phyloP scores from a whole-genome alignment of 2,113 vertebrate species.

The Tragelaphus strepsiceros region DNA sequence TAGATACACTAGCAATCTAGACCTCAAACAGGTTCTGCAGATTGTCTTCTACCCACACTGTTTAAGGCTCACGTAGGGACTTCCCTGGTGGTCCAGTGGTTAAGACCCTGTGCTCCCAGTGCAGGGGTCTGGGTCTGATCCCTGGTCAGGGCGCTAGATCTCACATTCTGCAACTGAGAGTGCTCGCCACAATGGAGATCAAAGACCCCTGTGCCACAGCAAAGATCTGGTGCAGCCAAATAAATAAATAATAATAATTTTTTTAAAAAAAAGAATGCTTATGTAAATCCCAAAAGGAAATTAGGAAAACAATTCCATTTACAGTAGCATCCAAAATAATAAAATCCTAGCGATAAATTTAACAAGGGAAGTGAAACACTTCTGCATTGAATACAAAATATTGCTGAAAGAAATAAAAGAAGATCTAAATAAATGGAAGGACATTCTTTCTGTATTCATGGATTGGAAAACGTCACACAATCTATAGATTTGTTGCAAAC shows the following conservation, averaged over 20 bases:
- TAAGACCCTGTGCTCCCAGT: neutral
- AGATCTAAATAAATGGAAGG: neutral
- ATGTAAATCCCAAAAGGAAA: neutral
- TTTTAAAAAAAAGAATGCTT: neutral
- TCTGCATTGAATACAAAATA: neutral
- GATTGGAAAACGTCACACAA: neutral
- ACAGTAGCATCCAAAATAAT: neutral
- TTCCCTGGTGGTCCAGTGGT: neutral
- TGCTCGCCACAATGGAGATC: neutral
- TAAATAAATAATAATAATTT: neutral
- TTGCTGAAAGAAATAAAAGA: neutral
- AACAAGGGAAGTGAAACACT: neutral
- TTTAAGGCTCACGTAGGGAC: neutral
- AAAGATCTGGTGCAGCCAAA: neutral
- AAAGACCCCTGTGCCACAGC: neutral
- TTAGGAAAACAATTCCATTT: neutral
- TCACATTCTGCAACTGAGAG: neutral
- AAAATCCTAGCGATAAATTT: neutral
- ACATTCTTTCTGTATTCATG: neutral
- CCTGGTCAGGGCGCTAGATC: neutral
- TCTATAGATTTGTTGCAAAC: neutral
- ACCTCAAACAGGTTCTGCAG: neutral
- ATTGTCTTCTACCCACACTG: neutral
- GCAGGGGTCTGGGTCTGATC: neutral
- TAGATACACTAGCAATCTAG: neutral